phyloP scores from a whole-genome alignment of 2,113 vertebrate genomes.

The Channa argus region DNA sequence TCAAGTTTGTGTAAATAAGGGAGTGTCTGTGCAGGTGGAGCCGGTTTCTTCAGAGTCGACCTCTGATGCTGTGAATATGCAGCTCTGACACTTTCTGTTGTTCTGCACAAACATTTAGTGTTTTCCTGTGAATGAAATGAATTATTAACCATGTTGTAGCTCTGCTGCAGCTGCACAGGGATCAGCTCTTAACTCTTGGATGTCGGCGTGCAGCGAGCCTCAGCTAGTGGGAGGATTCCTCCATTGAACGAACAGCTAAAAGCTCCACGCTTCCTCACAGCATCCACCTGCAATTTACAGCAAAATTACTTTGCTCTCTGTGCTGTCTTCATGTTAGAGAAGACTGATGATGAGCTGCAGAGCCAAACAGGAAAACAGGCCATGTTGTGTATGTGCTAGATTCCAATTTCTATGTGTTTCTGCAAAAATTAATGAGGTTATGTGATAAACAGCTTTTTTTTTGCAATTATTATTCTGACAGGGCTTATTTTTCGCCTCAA shows the following conservation, averaged over 20 bases:
- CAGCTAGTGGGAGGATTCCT: constrained; percentile 42
- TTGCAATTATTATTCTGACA: no score
- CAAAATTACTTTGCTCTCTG: background rate
- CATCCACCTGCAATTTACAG: constrained; percentile 5
- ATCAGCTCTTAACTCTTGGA: constrained; percentile 50
- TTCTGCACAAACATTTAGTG: constrained; percentile 15
- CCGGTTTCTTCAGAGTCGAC: no score
- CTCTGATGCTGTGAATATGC: background rate
- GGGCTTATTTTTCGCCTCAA: no score
- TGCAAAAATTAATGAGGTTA: background rate
- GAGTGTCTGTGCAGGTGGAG: no score
- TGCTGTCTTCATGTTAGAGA: background rate
- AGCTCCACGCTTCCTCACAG: background rate
- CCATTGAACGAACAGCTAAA: constrained; percentile 17
- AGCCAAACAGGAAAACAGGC: no score
- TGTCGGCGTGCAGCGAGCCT: constrained; percentile 8
- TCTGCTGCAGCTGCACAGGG: constrained; percentile 18
- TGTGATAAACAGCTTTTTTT: no score
- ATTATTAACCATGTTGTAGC: constrained; percentile 31
- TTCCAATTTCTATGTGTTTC: no score
- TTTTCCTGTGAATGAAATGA: constrained; percentile 25
- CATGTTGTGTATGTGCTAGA: background rate
- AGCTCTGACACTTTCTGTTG: background rate
- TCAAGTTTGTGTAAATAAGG: no score
- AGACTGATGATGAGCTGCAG: background rate